These are phyloP conservation scores for Cranoglanis bouderius DNA, from an alignment of 2,113 vertebrate species.

Conservation along the genomic window DNA sequence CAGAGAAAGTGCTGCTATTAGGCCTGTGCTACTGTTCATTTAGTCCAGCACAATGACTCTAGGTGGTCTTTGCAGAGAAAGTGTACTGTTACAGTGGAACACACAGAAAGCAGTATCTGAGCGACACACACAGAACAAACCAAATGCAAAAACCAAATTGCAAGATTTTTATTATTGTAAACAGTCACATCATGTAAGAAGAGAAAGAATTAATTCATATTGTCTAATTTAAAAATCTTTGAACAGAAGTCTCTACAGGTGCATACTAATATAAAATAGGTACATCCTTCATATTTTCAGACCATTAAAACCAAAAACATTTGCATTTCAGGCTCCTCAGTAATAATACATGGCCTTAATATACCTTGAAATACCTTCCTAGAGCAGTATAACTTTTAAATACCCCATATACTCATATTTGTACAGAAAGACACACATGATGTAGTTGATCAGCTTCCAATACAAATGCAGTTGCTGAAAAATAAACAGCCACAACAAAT, in stretches of 20 bases:
- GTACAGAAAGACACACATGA: background rate
- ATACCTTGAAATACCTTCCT: background rate
- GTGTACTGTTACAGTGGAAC: background rate
- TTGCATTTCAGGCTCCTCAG: background rate
- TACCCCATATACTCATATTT: background rate
- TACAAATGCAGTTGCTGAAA: background rate
- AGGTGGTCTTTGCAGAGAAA: slow-evolving; percentile 16
- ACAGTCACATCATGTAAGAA: background rate
- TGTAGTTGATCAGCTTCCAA: background rate
- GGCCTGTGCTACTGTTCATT: slow-evolving; percentile 18
- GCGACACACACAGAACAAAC: background rate
- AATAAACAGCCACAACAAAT: background rate
- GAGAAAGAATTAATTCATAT: background rate
- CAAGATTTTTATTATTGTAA: background rate
- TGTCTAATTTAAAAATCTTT: too few species aligned
- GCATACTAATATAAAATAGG: too few species aligned
- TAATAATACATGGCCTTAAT: background rate
- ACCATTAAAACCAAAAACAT: too few species aligned
- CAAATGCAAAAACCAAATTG: background rate
- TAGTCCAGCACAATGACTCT: slow-evolving; percentile 21
- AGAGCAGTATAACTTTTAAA: background rate
- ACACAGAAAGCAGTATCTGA: background rate
- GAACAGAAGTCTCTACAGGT: too few species aligned
- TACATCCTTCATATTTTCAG: too few species aligned
- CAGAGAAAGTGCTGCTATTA: slow-evolving; percentile 45